Evolutionary conservation across 2,888 invertebrate species (phyloP), one percentile per base, ranked within the genome.

Genomic region (Dryomyza anilis): DNA sequence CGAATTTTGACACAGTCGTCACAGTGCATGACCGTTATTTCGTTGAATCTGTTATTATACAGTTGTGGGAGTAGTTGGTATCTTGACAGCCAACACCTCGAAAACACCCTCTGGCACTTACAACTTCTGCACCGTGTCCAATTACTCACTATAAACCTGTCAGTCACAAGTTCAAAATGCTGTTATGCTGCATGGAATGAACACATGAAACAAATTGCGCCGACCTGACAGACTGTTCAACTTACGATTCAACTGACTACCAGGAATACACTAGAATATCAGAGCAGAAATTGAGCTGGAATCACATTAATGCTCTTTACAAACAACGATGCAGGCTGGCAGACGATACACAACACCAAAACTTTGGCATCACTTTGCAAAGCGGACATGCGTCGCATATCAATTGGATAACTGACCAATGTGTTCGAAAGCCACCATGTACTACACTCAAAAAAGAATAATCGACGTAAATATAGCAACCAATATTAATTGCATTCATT

Each of bases 21-120:
- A n/a, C n/a, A n/a, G 12, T n/a, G 52, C 14, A 8, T 30, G 39
- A 59, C 58, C 46, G 21, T 14, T 45, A 21, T 59, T 59, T 59
- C 61, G 58, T 66, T 66, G 43, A 50, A 60, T 30, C 65, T 56
- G 66, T 36, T 52, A 33, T 66, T 70, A 68, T 72, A 67, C 58
- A 68, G 67, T 67, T 69, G 70, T 66, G 56, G 23, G 55, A 36
- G 55, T 55, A 39, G 23, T 7, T 12, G 36, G 23, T n/a, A 39
- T 6, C n/a, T 14, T 39, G 56, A 56, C 56, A 56, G 30, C 19
- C 29, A 29, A 16, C 16, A 19, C 10, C 27, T 19, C 6, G 14
- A 43, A 12, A 39, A 59, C 59, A 48, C 58, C 16, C 45, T 19
- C 45, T 19, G 33, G 19, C 29, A 3, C 57, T 3, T 46, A 25